A percentile compares a stretch with the other conserved stretches of the same genome.
phyloP scores from a whole-genome alignment of 2,113 vertebrate genomes.

The Bucco capensis region DNA sequence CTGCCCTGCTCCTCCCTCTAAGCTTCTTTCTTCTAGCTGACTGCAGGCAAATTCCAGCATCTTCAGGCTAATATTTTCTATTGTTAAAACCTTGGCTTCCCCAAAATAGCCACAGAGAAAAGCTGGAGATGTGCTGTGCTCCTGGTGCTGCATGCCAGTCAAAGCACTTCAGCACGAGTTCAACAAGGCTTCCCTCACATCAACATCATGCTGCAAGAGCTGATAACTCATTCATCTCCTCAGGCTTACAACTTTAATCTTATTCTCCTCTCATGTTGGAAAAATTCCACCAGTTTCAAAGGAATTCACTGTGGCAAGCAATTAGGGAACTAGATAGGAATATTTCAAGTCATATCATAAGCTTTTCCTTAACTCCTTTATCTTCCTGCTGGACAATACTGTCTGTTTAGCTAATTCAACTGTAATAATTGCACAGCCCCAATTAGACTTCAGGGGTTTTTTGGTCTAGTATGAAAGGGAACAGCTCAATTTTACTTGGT shows the following conservation, averaged over 20 bases:
- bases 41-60: background rate
- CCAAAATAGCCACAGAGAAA: constrained; percentile 15
- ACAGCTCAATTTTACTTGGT: background rate
- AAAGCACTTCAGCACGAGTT: background rate
- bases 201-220: constrained; percentile 38
- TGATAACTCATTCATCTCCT: constrained; percentile 29
- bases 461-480: background rate
- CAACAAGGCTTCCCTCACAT: constrained; percentile 21
- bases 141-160: background rate
- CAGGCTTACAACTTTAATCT: constrained; percentile 23
- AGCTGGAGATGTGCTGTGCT: background rate
- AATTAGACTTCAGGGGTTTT: background rate
- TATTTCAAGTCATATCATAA: background rate
- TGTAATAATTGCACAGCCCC: background rate
- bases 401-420: background rate
- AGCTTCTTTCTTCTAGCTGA: background rate
- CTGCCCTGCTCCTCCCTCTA: background rate
- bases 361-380: background rate
- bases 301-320: background rate
- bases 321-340: background rate
- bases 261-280: background rate
- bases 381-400: background rate
- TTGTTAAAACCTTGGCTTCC: background rate
- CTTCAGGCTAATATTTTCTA: background rate
- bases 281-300: constrained; percentile 14